Evolutionary conservation across 2,113 vertebrate species (phyloP).

Genomic region (Empidonax alnorum): DNA sequence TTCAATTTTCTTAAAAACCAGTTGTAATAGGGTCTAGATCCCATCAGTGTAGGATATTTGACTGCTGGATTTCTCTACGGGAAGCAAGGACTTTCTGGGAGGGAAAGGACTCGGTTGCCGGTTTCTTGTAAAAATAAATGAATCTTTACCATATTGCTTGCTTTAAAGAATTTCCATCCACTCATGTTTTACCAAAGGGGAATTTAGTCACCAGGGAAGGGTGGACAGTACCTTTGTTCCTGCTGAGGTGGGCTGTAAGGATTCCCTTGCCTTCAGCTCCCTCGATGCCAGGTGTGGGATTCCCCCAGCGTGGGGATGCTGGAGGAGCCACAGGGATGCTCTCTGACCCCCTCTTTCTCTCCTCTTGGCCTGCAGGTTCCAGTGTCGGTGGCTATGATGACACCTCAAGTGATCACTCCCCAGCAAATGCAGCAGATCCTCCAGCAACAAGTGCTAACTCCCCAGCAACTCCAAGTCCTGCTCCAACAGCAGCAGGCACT

Average conservation of each 20-base stretch:
- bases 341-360: slow-evolving; percentile 26
- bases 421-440: slow-evolving; percentile 99
- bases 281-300: not conserved
- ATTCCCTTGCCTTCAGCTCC: not conserved
- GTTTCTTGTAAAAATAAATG: slow-evolving; percentile 4
- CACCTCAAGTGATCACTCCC: slow-evolving; percentile 99
- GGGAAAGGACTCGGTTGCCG: not conserved
- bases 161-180: not conserved
- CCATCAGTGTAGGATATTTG: not conserved
- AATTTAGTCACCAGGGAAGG: fast-evolving
- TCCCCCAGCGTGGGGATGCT: fast-evolving
- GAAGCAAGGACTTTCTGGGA: not conserved
- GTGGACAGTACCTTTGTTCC: not conserved
- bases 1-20: slow-evolving; percentile 59
- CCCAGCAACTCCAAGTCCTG: slow-evolving; percentile 98
- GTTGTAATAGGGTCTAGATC: slow-evolving; percentile 4
- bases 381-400: slow-evolving; percentile 99
- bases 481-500: slow-evolving; percentile 99
- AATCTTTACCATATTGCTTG: not conserved
- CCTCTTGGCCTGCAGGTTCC: slow-evolving; percentile 83
- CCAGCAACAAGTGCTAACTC: slow-evolving; percentile 99
- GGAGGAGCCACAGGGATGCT: not conserved
- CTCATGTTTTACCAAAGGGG: not conserved
- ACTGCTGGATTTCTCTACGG: not conserved
- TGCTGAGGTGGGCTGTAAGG: not conserved